These are phyloP conservation scores for Botia kubotai DNA, from an alignment of 2,797 vertebrate genomes.

Conservation along the genomic window DNA sequence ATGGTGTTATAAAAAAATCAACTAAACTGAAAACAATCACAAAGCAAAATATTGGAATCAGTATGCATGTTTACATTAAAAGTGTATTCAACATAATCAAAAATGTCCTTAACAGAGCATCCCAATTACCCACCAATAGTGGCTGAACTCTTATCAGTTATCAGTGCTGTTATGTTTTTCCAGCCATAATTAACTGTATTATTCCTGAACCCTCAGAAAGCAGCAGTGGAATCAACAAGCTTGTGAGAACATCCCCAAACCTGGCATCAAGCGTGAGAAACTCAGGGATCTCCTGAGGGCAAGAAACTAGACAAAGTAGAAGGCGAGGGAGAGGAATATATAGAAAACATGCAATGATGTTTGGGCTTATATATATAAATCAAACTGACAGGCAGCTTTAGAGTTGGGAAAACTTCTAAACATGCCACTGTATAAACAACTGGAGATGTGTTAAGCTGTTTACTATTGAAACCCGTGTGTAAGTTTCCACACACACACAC, in stretches of 20 bases:
- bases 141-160: neutral
- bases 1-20: too few relatives aligned
- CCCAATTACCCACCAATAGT: neutral
- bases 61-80: neutral
- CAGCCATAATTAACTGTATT: neutral
- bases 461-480: neutral
- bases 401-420: constrained; percentile 6
- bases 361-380: constrained; percentile 45
- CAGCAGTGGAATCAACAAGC: constrained; percentile 25
- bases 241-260: constrained; percentile 40
- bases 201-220: constrained; percentile 30
- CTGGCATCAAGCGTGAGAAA: constrained; percentile 56
- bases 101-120: neutral
- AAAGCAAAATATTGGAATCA: too few relatives aligned
- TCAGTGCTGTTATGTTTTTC: neutral
- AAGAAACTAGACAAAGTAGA: constrained; percentile 39
- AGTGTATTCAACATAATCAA: neutral
- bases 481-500: constrained; percentile 5
- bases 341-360: constrained; percentile 29
- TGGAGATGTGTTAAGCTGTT: constrained; percentile 31
- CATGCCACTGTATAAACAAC: constrained; percentile 17
- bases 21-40: too few relatives aligned
- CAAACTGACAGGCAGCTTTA: constrained; percentile 19
- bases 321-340: constrained; percentile 21
- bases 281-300: constrained; percentile 36